Evolutionary conservation across 2,888 invertebrate species (phyloP).

Genomic region (Polydesmus complanatus): DNA sequence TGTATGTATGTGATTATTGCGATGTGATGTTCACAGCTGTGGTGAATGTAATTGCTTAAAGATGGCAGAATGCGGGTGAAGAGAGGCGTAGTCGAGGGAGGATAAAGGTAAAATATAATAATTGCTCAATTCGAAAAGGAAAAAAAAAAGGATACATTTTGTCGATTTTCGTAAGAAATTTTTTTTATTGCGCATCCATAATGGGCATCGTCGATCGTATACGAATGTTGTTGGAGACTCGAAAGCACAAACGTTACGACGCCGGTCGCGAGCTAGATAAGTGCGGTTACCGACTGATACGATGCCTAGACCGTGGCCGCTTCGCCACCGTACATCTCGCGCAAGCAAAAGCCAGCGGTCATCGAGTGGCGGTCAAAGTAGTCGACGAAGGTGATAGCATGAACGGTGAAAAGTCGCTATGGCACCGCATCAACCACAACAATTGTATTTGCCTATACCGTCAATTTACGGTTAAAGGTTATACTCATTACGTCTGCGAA

Average conservation of each 20-base stretch:
- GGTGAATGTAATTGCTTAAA: too few relatives aligned
- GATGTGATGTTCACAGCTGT: too few relatives aligned
- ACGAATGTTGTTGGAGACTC: slow-evolving; percentile 11
- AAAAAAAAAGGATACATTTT: too few relatives aligned
- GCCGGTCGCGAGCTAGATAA: slow-evolving; percentile 4
- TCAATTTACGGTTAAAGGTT: slow-evolving; percentile 7
- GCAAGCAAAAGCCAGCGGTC: neutral
- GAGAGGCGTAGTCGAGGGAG: too few relatives aligned
- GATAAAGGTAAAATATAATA: too few relatives aligned
- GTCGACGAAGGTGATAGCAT: slow-evolving; percentile 7
- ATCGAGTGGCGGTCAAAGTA: slow-evolving; percentile 6
- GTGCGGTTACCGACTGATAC: slow-evolving; percentile 3
- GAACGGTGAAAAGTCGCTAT: slow-evolving; percentile 9
- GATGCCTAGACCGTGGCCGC: slow-evolving; percentile 6
- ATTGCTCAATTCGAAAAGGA: too few relatives aligned
- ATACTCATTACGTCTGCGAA: slow-evolving; percentile 11
- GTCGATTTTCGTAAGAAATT: too few relatives aligned
- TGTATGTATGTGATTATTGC: too few relatives aligned
- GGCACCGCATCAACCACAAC: neutral
- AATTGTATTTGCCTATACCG: slow-evolving; percentile 6
- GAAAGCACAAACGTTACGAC: slow-evolving; percentile 13
- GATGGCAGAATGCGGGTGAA: too few relatives aligned
- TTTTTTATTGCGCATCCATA: too few relatives aligned
- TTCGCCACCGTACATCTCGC: slow-evolving; percentile 8
- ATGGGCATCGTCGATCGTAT: slow-evolving; percentile 12